Conservation (phyloP, 2,797 vertebrate genomes). For the Gymnoscopelus microlampas region DNA sequence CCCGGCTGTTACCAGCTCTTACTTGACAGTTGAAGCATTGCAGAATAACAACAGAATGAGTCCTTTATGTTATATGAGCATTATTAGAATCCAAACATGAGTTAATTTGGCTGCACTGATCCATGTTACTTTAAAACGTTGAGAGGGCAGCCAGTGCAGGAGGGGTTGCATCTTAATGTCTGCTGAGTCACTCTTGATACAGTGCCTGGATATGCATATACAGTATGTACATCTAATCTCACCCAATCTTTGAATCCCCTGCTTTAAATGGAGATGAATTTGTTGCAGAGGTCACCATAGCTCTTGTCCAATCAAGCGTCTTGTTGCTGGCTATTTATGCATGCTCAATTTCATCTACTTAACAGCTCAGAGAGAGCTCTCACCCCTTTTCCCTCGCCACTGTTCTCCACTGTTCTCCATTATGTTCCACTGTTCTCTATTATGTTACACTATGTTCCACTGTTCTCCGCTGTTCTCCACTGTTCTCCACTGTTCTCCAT, state of each 20-base stretch:
- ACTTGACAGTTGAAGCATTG: slow-evolving; percentile 3
- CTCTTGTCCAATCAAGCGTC: slow-evolving; percentile 30
- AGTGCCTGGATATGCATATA: background rate
- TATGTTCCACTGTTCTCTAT: background rate
- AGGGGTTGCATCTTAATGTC: too few relatives aligned
- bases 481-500: too few relatives aligned
- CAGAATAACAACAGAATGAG: slow-evolving; percentile 1
- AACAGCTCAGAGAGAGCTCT: slow-evolving; percentile 15
- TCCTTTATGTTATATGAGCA: background rate
- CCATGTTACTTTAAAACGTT: too few relatives aligned
- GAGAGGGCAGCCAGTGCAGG: too few relatives aligned
- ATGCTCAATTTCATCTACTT: slow-evolving; percentile 35
- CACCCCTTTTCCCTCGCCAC: slow-evolving; percentile 12
- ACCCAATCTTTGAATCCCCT: background rate
- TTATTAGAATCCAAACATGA: background rate
- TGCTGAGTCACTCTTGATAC: too few relatives aligned
- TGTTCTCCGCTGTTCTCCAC: too few relatives aligned
- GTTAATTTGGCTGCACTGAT: too few relatives aligned
- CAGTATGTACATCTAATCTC: background rate
- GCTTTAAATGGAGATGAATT: slow-evolving; percentile 12
- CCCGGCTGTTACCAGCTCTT: slow-evolving; percentile 1
- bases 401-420: background rate
- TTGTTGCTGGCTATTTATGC: slow-evolving; percentile 19
- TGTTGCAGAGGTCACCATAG: slow-evolving; percentile 28
- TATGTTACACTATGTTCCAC: too few relatives aligned